These are phyloP conservation scores for Pangasius mekongensis DNA, from an alignment of 2,797 vertebrate genomes.

Conservation along the genomic window DNA sequence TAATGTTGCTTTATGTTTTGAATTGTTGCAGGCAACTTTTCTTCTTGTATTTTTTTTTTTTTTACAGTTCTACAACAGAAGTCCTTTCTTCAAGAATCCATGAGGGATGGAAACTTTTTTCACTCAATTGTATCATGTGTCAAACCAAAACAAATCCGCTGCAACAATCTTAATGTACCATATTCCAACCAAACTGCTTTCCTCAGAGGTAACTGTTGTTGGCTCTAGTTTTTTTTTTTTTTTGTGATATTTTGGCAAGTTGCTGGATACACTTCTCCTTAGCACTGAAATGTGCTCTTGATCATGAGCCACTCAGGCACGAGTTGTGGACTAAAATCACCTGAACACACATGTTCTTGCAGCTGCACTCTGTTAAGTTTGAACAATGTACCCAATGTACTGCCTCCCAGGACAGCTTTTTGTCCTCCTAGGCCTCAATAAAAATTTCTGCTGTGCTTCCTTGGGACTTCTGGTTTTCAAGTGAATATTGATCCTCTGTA, in stretches of 20 bases:
- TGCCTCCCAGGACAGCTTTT: not conserved
- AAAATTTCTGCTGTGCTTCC: not conserved
- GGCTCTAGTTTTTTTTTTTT: not conserved
- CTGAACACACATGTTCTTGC: constrained; percentile 34
- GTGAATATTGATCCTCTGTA: not conserved
- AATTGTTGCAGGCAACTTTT: not conserved
- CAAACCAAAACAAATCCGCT: not conserved
- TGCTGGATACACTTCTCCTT: not conserved
- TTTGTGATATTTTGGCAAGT: constrained; percentile 2
- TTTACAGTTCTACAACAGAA: not conserved
- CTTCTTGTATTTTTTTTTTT: not conserved
- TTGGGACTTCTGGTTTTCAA: not conserved
- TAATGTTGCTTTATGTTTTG: not conserved
- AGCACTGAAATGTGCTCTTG: constrained; percentile 59
- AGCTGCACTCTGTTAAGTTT: constrained; percentile 38
- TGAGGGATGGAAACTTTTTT: not conserved
- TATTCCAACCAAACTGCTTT: not conserved
- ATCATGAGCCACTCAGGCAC: constrained; percentile 18
- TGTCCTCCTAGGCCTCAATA: not conserved
- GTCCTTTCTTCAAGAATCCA: not conserved
- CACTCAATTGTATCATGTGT: not conserved
- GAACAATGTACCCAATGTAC: constrained; percentile 26
- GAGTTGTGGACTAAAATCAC: constrained; percentile 25
- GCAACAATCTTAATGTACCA: not conserved
- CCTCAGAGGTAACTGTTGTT: not conserved